Conservation (phyloP, 2,888 invertebrate genomes). For the Muscina levida region DNA sequence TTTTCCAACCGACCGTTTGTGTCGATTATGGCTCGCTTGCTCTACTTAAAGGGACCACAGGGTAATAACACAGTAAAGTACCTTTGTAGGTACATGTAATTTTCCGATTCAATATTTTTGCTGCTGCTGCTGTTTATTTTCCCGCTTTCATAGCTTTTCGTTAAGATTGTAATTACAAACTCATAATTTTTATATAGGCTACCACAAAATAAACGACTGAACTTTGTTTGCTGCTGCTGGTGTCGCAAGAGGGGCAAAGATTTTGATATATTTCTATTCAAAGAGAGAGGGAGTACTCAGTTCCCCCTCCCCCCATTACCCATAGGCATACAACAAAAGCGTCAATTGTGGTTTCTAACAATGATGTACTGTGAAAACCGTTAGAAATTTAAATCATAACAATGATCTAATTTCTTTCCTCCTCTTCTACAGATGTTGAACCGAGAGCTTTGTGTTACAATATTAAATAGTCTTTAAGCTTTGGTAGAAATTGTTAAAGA, state of each 20-base stretch:
- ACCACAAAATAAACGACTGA: background rate
- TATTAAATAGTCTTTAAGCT: constrained; percentile 27
- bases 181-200: constrained; percentile 18
- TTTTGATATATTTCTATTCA: constrained; percentile 26
- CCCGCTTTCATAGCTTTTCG: background rate
- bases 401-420: constrained; percentile 47
- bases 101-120: constrained; percentile 2
- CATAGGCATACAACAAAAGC: constrained; percentile 15
- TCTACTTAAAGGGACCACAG: too few species aligned
- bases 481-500: too few species aligned
- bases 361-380: constrained; percentile 36
- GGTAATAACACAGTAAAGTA: too few species aligned
- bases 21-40: too few species aligned
- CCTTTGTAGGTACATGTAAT: constrained; percentile 18
- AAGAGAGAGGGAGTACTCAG: constrained; percentile 11
- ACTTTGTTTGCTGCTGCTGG: background rate
- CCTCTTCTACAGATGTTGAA: background rate
- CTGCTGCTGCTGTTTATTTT: background rate
- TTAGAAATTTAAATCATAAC: constrained; percentile 51
- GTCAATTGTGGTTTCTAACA: constrained; percentile 42
- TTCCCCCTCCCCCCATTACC: background rate
- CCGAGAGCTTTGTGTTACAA: background rate
- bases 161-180: constrained; percentile 23
- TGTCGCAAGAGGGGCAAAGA: constrained; percentile 11
- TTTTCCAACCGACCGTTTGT: too few species aligned